phyloP scores from a whole-genome alignment of 2,888 invertebrate species.

The Tenthredo distinguenda region DNA sequence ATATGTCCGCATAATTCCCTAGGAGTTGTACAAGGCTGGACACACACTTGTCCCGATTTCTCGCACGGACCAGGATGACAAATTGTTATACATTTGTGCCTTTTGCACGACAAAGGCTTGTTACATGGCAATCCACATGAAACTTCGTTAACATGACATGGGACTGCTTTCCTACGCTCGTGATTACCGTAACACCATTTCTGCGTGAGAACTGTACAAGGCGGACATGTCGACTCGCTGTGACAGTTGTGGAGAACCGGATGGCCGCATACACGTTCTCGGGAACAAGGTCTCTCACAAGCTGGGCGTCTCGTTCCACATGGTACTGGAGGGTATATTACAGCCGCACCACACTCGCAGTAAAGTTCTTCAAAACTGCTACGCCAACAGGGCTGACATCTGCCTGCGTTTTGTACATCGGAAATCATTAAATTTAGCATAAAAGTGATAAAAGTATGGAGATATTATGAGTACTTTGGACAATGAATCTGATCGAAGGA shows the following conservation, averaged over 20 bases:
- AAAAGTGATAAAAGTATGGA: background rate
- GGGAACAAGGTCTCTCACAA: conserved; percentile 89
- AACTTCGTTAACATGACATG: conserved; percentile 91
- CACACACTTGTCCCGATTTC: conserved; percentile 84
- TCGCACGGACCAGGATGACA: conserved; percentile 90
- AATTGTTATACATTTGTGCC: conserved; percentile 89
- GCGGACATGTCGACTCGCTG: conserved; percentile 86
- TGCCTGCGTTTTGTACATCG: conserved; percentile 60
- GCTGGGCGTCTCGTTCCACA: conserved; percentile 94
- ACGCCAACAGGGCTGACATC: conserved; percentile 73
- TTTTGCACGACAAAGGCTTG: conserved; percentile 88
- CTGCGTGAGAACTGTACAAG: conserved; percentile 92
- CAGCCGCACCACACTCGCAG: conserved; percentile 94
- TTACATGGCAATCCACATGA: conserved; percentile 95
- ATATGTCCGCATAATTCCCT: conserved; percentile 90
- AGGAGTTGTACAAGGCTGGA: conserved; percentile 87
- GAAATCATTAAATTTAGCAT: background rate
- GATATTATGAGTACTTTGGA: background rate
- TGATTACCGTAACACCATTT: conserved; percentile 91
- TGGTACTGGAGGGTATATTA: conserved; percentile 93
- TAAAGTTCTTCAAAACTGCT: conserved; percentile 91
- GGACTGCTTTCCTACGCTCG: conserved; percentile 92
- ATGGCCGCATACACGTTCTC: conserved; percentile 90
- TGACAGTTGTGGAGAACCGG: conserved; percentile 93
- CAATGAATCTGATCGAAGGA: background rate